Percentiles rank a stretch among this genome's conserved stretches.
phyloP scores from a whole-genome alignment of 1,140 invertebrate genomes.

The Diachasmimorpha longicaudata region DNA sequence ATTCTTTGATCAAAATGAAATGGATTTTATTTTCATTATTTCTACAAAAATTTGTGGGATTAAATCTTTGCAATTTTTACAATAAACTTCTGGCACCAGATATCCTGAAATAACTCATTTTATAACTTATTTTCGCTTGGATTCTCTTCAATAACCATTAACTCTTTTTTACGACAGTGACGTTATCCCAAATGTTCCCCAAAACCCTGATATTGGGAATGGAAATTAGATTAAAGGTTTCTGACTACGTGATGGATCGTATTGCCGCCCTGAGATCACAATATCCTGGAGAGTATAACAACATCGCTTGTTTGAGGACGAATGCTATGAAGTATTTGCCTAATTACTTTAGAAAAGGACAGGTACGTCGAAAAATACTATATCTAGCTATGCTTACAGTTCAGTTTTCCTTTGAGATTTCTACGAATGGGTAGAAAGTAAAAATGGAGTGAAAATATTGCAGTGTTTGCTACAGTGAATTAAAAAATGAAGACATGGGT shows the following conservation, averaged over 20 bases:
- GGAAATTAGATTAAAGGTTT: constrained; percentile 98
- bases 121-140: too few relatives aligned
- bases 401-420: too few relatives aligned
- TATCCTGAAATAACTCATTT: too few relatives aligned
- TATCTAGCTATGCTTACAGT: too few relatives aligned
- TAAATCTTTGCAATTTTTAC: too few relatives aligned
- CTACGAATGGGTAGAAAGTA: too few relatives aligned
- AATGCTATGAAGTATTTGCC: constrained; percentile 99
- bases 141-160: background rate
- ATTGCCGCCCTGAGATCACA: constrained; percentile 85
- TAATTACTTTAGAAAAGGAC: constrained; percentile 95
- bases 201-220: constrained; percentile 90
- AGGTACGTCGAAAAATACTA: constrained; percentile 65
- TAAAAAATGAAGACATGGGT: too few relatives aligned
- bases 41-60: background rate
- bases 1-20: too few relatives aligned
- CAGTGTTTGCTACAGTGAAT: too few relatives aligned
- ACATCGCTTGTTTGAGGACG: constrained; percentile 93
- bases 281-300: constrained; percentile 81
- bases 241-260: constrained; percentile 96
- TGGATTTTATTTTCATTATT: background rate
- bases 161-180: constrained; percentile 66
- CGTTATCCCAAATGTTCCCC: constrained; percentile 90
- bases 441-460: too few relatives aligned
- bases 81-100: too few relatives aligned